A percentile compares a stretch with the other conserved stretches of the same genome.
Evolutionary conservation across 37 sponge, comb jelly and placozoan genomes (phyloP).

Genomic region (Cliona cf. orientalis): DNA sequence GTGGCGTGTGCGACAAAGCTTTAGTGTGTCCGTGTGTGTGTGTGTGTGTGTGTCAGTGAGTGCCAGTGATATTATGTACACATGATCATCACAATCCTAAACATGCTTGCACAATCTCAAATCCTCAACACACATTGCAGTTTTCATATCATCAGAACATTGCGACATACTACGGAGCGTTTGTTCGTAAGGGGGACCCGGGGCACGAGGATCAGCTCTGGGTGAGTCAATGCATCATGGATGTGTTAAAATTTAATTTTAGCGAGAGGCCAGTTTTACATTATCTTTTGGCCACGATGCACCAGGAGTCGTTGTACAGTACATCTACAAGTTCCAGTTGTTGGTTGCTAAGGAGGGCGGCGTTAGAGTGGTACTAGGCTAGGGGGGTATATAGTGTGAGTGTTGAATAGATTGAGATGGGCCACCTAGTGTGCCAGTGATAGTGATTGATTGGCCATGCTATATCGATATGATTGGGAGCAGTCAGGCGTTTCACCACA

Average conservation of each 20-base stretch:
- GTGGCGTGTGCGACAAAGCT: slow-evolving; percentile 11
- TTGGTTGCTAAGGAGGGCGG: too few relatives aligned
- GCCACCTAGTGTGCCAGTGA: too few relatives aligned
- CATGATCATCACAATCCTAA: neutral
- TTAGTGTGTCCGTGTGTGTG: slow-evolving; percentile 1
- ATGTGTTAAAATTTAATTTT: too few relatives aligned
- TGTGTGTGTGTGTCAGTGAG: neutral
- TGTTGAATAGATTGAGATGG: too few relatives aligned
- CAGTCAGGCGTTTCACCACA: neutral
- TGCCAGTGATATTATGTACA: neutral
- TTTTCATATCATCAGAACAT: slow-evolving; percentile 95
- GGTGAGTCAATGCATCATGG: slow-evolving; percentile 62
- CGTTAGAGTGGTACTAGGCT: too few relatives aligned
- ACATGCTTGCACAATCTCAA: neutral
- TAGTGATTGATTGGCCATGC: too few relatives aligned
- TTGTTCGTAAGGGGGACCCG: slow-evolving; percentile 80
- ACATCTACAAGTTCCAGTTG: too few relatives aligned
- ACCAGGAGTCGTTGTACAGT: too few relatives aligned
- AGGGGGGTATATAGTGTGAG: too few relatives aligned
- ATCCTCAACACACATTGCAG: slow-evolving; percentile 15
- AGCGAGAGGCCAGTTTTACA: too few relatives aligned
- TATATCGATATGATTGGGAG: too few relatives aligned
- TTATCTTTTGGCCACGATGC: too few relatives aligned
- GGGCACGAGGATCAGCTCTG: slow-evolving; percentile 92
- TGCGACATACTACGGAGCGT: slow-evolving; percentile 98